Base-by-base conservation (phyloP, 2,797 vertebrate genomes). In the Acridotheres tristis region DNA sequence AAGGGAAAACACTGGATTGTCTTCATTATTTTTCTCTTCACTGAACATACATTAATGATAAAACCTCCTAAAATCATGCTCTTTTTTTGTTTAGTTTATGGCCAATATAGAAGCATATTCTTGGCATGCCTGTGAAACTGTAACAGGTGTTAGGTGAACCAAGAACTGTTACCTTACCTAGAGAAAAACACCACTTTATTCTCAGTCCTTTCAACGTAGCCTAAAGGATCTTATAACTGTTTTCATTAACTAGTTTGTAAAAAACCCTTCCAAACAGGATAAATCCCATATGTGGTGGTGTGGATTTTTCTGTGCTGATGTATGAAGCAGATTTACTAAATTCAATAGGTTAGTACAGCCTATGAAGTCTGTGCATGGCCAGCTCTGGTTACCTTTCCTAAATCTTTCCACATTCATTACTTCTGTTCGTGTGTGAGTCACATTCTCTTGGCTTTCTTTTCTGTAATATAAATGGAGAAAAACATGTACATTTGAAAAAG, bases 401-500 rank as follows among this genome's bases (percentile, higher is more conserved):
- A 68, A 66, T 73, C 40, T 76, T 82, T 82, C 65, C 38, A 68
- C 51, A 54, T 65, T 85, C 48, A 54, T 82, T 79, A 77, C 36
- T 43, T 82, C 63, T 68, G 20, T 88, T 88, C 51, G 48, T 0
- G 0, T 80, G 26, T 65, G 62, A 76, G 67, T 14, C 22, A 54
- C 26, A 43, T 79, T 79, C 23, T 50, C 14, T 85, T 85, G 38
- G 30, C 38, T 95, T 94, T 66, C 23, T 81, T 88, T 91, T 67
- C 68, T 68, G 14, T 81, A 69, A 55, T 62, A 93, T 18, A 93
- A 90, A 86, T 59, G 32, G 73, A 90, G 80, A 58, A 95, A 93
- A 93, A 45, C 59, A 75, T 82, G 86, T 53, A 90, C 74, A 61
- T 94, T 93, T 74, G 48, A 90, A 91, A 74, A 91, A 86, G 74